Percentiles rank a stretch among this genome's conserved stretches.
These are phyloP conservation scores for Oscheius sp. DNA, from an alignment of 2,888 invertebrate genomes.

Conservation along the genomic window DNA sequence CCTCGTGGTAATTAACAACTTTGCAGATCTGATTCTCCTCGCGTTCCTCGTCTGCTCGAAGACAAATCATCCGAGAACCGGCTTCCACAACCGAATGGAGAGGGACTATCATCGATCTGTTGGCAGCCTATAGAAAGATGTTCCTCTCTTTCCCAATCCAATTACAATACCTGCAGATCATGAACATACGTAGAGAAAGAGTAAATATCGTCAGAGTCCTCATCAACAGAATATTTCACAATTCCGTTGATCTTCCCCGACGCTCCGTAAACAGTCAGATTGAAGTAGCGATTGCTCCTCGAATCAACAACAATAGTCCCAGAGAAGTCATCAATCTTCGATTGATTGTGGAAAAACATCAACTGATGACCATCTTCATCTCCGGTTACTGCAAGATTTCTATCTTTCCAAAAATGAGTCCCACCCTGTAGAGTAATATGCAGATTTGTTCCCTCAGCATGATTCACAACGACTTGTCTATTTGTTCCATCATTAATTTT, in stretches of 20 bases:
- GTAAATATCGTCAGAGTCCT: constrained; percentile 54
- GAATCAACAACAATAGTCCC: constrained; percentile 63
- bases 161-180: constrained; percentile 41
- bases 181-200: constrained; percentile 64
- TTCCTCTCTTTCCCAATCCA: not conserved
- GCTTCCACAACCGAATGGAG: constrained; percentile 52
- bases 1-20: constrained; percentile 55
- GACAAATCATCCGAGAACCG: constrained; percentile 48
- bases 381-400: constrained; percentile 38
- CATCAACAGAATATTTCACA: constrained; percentile 53
- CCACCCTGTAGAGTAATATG: constrained; percentile 61
- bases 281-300: constrained; percentile 56
- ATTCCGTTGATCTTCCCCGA: constrained; percentile 59
- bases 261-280: constrained; percentile 63
- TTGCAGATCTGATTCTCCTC: constrained; percentile 56
- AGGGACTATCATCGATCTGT: constrained; percentile 56
- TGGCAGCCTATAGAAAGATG: constrained; percentile 38
- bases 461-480: constrained; percentile 63
- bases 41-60: constrained; percentile 59
- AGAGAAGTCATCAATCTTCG: constrained; percentile 59
- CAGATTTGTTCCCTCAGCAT: constrained; percentile 65
- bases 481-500: constrained; percentile 57
- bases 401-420: no score
- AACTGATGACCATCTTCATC: constrained; percentile 45
- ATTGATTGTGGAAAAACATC: constrained; percentile 68